Evolutionary conservation across 2,113 vertebrate genomes (phyloP).

Genomic region (Rhinolophus sinicus): DNA sequence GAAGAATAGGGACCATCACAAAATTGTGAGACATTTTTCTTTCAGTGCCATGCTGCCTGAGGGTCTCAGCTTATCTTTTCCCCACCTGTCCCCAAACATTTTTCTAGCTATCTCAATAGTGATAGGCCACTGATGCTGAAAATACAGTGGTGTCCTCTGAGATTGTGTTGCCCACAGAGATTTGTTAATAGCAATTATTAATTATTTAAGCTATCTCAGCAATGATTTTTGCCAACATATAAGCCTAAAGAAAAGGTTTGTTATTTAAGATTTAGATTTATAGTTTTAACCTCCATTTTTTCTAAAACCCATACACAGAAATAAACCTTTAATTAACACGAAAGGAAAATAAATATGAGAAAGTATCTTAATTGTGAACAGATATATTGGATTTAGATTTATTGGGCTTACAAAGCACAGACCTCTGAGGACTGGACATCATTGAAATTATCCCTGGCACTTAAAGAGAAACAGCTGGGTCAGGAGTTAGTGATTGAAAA

Average conservation of each 20-base stretch:
- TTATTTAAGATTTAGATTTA: conserved; percentile 41
- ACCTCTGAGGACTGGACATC: not conserved
- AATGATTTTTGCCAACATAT: conserved; percentile 26
- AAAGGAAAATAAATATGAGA: conserved; percentile 42
- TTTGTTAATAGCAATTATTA: conserved; percentile 16
- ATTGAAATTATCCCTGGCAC: not conserved
- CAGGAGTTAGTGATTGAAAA: not conserved
- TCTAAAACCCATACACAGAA: not conserved
- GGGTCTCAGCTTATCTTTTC: not conserved
- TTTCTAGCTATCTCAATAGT: not conserved
- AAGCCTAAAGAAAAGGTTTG: not conserved
- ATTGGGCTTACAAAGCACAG: not conserved
- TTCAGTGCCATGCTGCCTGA: not conserved
- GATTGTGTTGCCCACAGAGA: not conserved
- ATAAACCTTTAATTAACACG: conserved; percentile 48
- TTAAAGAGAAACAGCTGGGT: not conserved
- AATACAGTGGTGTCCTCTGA: not conserved
- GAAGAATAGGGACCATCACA: not conserved
- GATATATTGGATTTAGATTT: conserved; percentile 42
- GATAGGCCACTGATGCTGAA: not conserved
- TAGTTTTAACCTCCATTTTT: not conserved
- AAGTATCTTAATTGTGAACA: not conserved
- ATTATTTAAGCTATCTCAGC: not conserved
- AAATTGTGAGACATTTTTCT: not conserved
- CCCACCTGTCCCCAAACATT: not conserved